A percentile compares a stretch with the other conserved stretches of the same genome.
phyloP scores from a whole-genome alignment of 2,888 invertebrate species.

The Synanthedon vespiformis region DNA sequence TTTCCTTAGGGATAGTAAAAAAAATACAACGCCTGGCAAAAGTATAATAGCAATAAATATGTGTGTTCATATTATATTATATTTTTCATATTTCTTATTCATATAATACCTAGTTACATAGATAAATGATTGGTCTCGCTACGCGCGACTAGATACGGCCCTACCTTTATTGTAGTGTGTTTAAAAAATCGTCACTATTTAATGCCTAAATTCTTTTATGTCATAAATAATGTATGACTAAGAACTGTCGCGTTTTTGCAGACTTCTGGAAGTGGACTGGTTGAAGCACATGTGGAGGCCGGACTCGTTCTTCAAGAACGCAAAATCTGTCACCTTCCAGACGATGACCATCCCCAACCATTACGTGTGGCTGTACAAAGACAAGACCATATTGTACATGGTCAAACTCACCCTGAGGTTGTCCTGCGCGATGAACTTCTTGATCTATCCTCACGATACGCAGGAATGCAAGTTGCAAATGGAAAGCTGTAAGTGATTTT shows the following conservation, averaged over 20 bases:
- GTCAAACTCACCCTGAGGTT: constrained; percentile 89
- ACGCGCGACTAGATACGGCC: no score
- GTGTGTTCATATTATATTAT: no score
- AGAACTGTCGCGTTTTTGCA: constrained; percentile 18
- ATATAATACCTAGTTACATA: no score
- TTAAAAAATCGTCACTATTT: no score
- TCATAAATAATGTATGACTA: background rate
- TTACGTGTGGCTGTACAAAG: constrained; percentile 91
- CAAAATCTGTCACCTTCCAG: constrained; percentile 92
- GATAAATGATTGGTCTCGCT: no score
- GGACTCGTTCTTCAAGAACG: constrained; percentile 94
- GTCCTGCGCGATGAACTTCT: constrained; percentile 95
- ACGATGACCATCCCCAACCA: constrained; percentile 96
- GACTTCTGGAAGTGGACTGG: constrained; percentile 89
- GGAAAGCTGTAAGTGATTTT: constrained; percentile 86
- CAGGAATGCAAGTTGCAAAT: constrained; percentile 95
- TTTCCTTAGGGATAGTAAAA: no score
- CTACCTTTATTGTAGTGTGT: no score
- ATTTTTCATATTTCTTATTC: no score
- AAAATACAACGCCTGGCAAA: no score
- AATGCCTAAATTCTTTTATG: background rate
- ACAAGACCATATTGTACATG: constrained; percentile 82
- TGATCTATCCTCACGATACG: constrained; percentile 94
- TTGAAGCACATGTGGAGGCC: constrained; percentile 94
- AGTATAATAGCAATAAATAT: no score